Conservation (phyloP, 2,888 invertebrate genomes). For the Drosophila neonasuta region DNA sequence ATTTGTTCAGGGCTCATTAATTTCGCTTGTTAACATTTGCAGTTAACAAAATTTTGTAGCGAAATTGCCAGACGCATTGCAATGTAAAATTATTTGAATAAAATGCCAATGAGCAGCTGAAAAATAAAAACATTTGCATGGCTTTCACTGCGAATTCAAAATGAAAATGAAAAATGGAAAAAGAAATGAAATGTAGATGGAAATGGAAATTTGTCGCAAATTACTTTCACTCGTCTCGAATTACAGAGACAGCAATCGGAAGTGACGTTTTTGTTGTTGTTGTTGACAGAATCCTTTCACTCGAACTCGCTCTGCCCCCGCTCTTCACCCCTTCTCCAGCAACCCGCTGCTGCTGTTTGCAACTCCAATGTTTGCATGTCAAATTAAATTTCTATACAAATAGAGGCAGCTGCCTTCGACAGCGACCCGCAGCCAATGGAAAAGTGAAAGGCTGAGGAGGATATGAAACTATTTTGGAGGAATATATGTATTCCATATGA, state of each 20-base stretch:
- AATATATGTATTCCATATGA: slow-evolving; percentile 9
- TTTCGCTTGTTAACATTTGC: slow-evolving; percentile 73
- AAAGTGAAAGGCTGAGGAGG: slow-evolving; percentile 58
- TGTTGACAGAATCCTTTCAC: slow-evolving; percentile 73
- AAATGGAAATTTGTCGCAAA: slow-evolving; percentile 73
- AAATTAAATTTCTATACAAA: slow-evolving; percentile 77
- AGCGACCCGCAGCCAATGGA: slow-evolving; percentile 56
- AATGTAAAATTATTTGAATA: slow-evolving; percentile 18
- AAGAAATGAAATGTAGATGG: slow-evolving; percentile 25
- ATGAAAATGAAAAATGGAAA: slow-evolving; percentile 20
- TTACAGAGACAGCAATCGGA: slow-evolving; percentile 50
- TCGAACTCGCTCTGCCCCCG: slow-evolving; percentile 32
- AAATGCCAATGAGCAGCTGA: slow-evolving; percentile 53
- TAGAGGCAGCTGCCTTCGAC: slow-evolving; percentile 47
- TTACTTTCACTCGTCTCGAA: slow-evolving; percentile 71
- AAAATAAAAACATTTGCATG: slow-evolving; percentile 70
- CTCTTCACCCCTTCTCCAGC: neutral
- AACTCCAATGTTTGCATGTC: slow-evolving; percentile 73
- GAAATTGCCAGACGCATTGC: slow-evolving; percentile 32
- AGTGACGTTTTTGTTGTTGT: slow-evolving; percentile 28
- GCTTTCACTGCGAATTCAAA: slow-evolving; percentile 63
- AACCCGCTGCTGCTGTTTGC: neutral
- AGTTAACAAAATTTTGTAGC: slow-evolving; percentile 56
- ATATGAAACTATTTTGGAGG: neutral
- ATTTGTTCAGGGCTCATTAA: slow-evolving; percentile 68